Evolutionary conservation across 1,140 invertebrate species (phyloP).

Genomic region (Diabrotica virgifera): DNA sequence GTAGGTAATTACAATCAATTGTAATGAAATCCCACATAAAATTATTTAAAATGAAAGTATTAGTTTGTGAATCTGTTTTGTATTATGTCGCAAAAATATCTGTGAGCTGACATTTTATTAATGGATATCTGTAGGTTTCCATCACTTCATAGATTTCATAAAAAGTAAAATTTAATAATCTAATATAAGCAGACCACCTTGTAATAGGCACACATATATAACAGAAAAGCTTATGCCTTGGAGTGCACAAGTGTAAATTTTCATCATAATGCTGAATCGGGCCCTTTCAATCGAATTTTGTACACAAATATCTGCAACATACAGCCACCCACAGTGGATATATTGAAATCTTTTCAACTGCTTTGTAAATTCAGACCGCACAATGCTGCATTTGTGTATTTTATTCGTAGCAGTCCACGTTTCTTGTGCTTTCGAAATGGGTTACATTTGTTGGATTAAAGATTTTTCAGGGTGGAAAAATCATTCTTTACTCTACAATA

Average conservation of each 20-base stretch:
- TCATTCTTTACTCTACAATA: slow-evolving; percentile 32
- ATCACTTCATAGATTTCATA: too few species aligned
- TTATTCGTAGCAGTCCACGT: slow-evolving; percentile 45
- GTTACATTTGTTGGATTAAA: slow-evolving; percentile 46
- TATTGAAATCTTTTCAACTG: slow-evolving; percentile 50
- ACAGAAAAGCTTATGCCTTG: slow-evolving; percentile 44
- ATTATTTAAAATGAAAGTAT: too few species aligned
- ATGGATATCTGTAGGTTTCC: too few species aligned
- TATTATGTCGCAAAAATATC: too few species aligned
- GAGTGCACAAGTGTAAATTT: slow-evolving; percentile 51
- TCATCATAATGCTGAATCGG: slow-evolving; percentile 47
- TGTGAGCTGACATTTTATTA: too few species aligned
- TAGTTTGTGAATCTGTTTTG: too few species aligned
- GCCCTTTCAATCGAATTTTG: slow-evolving; percentile 43
- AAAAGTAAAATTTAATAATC: too few species aligned
- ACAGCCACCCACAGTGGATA: slow-evolving; percentile 43
- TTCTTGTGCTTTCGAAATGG: slow-evolving; percentile 43
- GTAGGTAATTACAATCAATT: too few species aligned
- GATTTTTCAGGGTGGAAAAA: slow-evolving; percentile 41
- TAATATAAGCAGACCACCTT: too few species aligned
- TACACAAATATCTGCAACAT: slow-evolving; percentile 46
- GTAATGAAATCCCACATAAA: too few species aligned
- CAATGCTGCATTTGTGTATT: slow-evolving; percentile 46
- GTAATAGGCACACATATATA: slow-evolving; percentile 9
- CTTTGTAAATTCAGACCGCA: slow-evolving; percentile 49